Percentiles rank a stretch among this genome's conserved stretches.
These are phyloP conservation scores for Spongilla lacustris DNA, from an alignment of 37 sponge, comb jelly and placozoan genomes.

Conservation along the genomic window DNA sequence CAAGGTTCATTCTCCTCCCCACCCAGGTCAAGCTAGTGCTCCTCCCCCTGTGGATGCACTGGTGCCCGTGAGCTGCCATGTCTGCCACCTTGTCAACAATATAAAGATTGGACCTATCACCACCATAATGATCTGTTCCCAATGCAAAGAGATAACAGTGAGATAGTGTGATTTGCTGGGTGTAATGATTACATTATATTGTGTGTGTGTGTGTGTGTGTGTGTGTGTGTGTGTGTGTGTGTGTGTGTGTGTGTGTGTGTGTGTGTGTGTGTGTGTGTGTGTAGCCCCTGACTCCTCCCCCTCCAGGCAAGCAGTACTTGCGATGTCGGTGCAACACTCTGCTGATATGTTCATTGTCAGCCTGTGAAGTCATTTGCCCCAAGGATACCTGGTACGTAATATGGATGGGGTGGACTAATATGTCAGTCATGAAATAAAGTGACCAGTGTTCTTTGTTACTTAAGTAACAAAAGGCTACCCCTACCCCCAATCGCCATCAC, in stretches of 20 bases:
- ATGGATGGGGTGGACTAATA: no score
- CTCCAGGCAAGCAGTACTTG: constrained; percentile 91
- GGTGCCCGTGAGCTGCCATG: not conserved
- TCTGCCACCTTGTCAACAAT: not conserved
- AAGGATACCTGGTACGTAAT: constrained; percentile 78
- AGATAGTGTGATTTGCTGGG: not conserved
- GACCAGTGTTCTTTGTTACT: no score
- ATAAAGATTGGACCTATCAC: not conserved
- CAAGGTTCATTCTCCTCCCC: not conserved
- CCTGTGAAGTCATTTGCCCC: constrained; percentile 83
- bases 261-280: constrained; percentile 35
- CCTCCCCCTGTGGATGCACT: not conserved
- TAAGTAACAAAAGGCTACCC: no score
- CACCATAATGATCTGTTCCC: constrained; percentile 79
- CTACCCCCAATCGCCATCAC: not conserved
- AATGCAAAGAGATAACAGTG: constrained; percentile 89
- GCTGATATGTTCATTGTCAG: constrained; percentile 83
- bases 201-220: constrained; percentile 50
- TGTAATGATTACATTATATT: not conserved
- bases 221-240: constrained; percentile 26
- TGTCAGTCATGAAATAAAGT: no score
- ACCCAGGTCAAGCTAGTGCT: not conserved
- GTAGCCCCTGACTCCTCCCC: constrained; percentile 90
- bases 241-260: constrained; percentile 50
- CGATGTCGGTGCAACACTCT: constrained; percentile 94